Base-by-base conservation (phyloP, 1,140 invertebrate genomes). In the Schlechtendalia chinensis region DNA sequence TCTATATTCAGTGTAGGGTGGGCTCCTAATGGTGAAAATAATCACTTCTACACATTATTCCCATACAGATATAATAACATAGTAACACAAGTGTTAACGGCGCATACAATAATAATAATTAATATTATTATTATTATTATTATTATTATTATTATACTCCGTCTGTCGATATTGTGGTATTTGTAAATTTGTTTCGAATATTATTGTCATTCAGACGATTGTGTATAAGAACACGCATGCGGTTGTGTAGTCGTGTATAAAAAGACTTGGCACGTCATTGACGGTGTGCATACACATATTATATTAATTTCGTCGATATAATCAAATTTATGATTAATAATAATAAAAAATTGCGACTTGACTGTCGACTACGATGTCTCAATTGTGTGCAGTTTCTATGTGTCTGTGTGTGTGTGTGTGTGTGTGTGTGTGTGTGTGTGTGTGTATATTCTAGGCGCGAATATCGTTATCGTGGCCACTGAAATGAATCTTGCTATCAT, bases 271-370 rank as follows among this genome's bases (percentile, higher is more conserved):
- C 32, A 39, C 32, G 32, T 39, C 32, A 39, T 39, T 39, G 32
- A 39, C 32, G 32, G 32, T 39, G 32, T 39, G 8, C 32, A 39
- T 39, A 4, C 32, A 39, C 8, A 39, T n/a, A 45, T 45, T 45
- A 45, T 50, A 50, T 50, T 50, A 50, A 67, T 67, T 67, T 45
- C 63, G 19, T 45, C 39, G 32, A 45, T 67, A 67, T 67, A 67
- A 67, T 67, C 39, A 45, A 47, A 67, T 67, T 67, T 67, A 45
- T 16, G n/a, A 47, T 24, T 69, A 69, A 47, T 54, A 24, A 14
- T 22, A n/a, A 69, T 22, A n/a, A 69, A 69, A 69, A 69, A 69
- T 69, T 47, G 39, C 65, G 39, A 69, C 39, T 47, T 22, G 45
- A 45, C 39, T 32, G 65, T 67, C 32, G n/a, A n/a, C n/a, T 19